Conservation (phyloP, 2,888 invertebrate species). For the Troilus luridus region DNA sequence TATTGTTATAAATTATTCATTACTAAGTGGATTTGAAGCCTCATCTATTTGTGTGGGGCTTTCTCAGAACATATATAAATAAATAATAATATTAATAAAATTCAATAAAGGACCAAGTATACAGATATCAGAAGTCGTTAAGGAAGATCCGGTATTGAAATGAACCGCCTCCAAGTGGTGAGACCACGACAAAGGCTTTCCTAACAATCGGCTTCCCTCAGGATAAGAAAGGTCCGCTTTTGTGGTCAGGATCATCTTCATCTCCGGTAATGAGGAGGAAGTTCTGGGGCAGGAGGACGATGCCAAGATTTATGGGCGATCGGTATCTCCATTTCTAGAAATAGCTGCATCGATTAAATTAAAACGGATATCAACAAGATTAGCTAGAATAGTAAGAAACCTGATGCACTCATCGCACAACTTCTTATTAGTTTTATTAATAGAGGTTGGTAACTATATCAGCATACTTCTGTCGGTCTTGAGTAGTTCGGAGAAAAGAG, state of each 20-base stretch:
- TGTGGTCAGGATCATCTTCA: not conserved
- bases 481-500: no score
- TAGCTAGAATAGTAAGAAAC: no score
- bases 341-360: not conserved
- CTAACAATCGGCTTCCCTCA: not conserved
- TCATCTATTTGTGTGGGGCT: no score
- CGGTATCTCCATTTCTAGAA: not conserved
- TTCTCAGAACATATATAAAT: no score
- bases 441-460: no score
- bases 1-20: no score
- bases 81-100: no score
- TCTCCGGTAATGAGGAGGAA: not conserved
- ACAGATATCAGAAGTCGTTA: not conserved
- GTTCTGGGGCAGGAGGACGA: not conserved
- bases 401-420: no score
- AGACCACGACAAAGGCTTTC: no score
- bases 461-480: no score
- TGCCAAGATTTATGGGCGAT: not conserved
- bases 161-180: not conserved
- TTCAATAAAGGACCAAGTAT: not conserved
- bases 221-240: not conserved
- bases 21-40: no score
- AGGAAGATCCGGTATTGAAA: not conserved
- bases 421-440: no score
- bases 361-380: not conserved